Conservation (phyloP, 2,888 invertebrate genomes). For the Melanotus villosus region DNA sequence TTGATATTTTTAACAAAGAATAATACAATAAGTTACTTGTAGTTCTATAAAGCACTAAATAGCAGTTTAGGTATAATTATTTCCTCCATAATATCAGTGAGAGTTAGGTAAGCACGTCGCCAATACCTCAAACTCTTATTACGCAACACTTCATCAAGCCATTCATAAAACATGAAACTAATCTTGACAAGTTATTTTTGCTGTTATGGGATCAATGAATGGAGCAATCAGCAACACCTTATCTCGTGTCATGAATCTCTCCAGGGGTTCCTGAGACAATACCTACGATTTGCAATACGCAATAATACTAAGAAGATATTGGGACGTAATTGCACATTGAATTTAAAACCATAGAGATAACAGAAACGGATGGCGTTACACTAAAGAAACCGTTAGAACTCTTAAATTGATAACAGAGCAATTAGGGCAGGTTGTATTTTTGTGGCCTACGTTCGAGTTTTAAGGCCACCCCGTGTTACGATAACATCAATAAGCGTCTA, state of each 20-base stretch:
- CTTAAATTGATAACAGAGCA: too few relatives aligned
- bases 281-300: constrained; percentile 22
- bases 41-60: too few relatives aligned
- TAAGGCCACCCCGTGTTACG: not conserved
- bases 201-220: constrained; percentile 11
- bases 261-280: constrained; percentile 26
- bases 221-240: constrained; percentile 33
- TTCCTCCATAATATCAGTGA: too few relatives aligned
- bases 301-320: not conserved
- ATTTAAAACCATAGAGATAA: not conserved
- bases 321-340: not conserved
- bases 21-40: too few relatives aligned
- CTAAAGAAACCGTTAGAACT: not conserved
- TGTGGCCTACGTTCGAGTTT: too few relatives aligned
- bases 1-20: too few relatives aligned
- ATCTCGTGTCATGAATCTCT: constrained; percentile 26
- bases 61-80: too few relatives aligned
- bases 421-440: too few relatives aligned
- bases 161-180: not conserved
- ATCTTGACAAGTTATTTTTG: constrained; percentile 19
- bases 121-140: too few relatives aligned
- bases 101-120: too few relatives aligned
- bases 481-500: not conserved
- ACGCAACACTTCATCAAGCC: not conserved
- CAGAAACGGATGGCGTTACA: not conserved